Evolutionary conservation across 2,797 vertebrate genomes (phyloP), one percentile per base, ranked within the genome.

Genomic region (Fistularia tabacaria): DNA sequence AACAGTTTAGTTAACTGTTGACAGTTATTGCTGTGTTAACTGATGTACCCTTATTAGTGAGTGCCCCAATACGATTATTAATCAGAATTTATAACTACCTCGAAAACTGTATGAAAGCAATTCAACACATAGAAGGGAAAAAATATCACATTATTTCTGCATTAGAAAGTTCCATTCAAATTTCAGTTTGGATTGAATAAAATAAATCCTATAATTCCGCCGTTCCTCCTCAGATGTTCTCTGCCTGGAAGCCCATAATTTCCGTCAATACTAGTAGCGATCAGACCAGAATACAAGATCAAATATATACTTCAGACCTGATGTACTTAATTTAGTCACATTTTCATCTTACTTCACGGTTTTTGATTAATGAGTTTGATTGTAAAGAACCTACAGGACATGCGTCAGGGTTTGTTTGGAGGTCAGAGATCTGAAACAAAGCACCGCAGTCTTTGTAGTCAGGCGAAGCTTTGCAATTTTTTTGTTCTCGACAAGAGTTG

Each of bases 241-340:
- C 15, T 14, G 42, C 50, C 13, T 41, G 50, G 43, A 46, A 52
- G 46, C 36, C 52, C 52, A 7, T 72, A 60, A 84, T 81, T 81
- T 81, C 76, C 78, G 76, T 25, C 40, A 73, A 54, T 47, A 0
- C 46, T 1, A 10, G 53, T 76, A 76, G 48, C 47, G 14, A 14
- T 38, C 15, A 62, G 43, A 59, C 48, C 8, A 74, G 43, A 57
- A 62, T 69, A 58, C 43, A 47, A 54, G 59, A 72, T 77, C 52
- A 77, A 67, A 79, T 48, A 37, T 38, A 46, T 43, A 60, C 51
- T 67, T 66, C 46, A 57, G 57, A n/a, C 54, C 42, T 10, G 54
- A 68, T 71, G 38, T 63, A 46, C 41, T 62, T 66, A n/a, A 51
- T 70, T 73, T 15, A 59, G 59, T 68, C 64, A 74, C 64, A 69